Evolutionary conservation across 2,113 vertebrate species (phyloP).

Genomic region (Ammodytes marinus): DNA sequence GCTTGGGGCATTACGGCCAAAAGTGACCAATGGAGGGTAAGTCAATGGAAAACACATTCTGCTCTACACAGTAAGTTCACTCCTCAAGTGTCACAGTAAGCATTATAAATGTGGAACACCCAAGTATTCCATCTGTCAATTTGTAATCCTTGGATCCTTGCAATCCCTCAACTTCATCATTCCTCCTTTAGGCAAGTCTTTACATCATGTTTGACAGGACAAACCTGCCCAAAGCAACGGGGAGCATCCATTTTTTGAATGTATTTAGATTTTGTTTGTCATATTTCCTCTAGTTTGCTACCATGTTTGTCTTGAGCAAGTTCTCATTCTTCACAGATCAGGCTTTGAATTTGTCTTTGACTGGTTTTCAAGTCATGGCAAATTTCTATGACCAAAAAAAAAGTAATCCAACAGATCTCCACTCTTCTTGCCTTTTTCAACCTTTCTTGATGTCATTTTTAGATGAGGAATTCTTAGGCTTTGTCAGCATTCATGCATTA

Average conservation of each 20-base stretch:
- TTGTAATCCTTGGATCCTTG: slow-evolving; percentile 14
- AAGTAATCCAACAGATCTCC: background rate
- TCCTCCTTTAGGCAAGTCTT: slow-evolving; percentile 8
- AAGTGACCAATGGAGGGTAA: background rate
- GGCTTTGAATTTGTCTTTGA: background rate
- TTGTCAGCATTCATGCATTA: background rate
- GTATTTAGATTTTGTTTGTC: background rate
- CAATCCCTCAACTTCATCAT: slow-evolving; percentile 21
- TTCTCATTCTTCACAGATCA: slow-evolving; percentile 20
- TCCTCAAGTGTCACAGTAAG: background rate
- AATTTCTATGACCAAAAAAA: slow-evolving; percentile 3
- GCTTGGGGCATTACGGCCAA: background rate
- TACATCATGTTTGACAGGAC: background rate
- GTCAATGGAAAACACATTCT: background rate
- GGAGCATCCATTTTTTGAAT: background rate
- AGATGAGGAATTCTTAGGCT: background rate
- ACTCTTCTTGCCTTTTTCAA: slow-evolving; percentile 7
- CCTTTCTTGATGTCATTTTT: slow-evolving; percentile 10
- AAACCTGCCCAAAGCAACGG: background rate
- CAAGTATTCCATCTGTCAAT: background rate
- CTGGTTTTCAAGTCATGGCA: background rate
- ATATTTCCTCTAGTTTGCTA: slow-evolving; percentile 9
- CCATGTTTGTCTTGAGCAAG: background rate
- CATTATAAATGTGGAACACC: background rate
- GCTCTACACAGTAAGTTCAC: background rate